Evolutionary conservation across 2,797 vertebrate species (phyloP).

Genomic region (Lepilemur septentrionalis): DNA sequence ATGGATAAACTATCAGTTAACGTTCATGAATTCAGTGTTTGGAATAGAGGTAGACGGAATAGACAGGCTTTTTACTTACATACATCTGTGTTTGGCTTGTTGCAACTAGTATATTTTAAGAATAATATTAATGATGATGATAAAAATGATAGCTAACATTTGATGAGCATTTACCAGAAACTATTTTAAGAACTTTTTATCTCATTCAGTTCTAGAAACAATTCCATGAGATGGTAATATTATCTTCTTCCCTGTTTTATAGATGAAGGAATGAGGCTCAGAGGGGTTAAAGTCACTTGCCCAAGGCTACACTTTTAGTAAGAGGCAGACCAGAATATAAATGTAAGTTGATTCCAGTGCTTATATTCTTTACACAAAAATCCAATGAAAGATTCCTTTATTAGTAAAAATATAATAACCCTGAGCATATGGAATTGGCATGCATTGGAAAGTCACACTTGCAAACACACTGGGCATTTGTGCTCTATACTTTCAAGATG

Average conservation of each 20-base stretch:
- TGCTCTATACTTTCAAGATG: not conserved
- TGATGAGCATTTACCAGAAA: not conserved
- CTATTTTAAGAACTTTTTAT: not conserved
- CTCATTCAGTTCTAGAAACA: not conserved
- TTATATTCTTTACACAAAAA: slow-evolving; percentile 8
- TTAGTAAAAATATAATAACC: not conserved
- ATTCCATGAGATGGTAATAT: not conserved
- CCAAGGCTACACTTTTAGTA: not conserved
- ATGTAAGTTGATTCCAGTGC: not conserved
- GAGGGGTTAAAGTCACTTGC: not conserved
- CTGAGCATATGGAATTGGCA: not conserved
- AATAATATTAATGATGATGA: not conserved
- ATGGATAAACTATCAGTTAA: not conserved
- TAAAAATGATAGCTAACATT: slow-evolving; percentile 4
- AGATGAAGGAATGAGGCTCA: not conserved
- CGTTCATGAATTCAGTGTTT: not conserved
- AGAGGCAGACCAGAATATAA: not conserved
- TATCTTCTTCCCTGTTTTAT: not conserved
- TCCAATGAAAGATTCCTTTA: not conserved
- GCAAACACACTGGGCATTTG: not conserved
- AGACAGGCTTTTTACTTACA: not conserved
- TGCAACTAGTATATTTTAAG: not conserved
- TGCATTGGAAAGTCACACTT: not conserved
- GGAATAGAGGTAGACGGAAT: not conserved
- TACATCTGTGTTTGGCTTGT: not conserved